Conservation (phyloP, 2,113 vertebrate species). For the Pongo abelii region DNA sequence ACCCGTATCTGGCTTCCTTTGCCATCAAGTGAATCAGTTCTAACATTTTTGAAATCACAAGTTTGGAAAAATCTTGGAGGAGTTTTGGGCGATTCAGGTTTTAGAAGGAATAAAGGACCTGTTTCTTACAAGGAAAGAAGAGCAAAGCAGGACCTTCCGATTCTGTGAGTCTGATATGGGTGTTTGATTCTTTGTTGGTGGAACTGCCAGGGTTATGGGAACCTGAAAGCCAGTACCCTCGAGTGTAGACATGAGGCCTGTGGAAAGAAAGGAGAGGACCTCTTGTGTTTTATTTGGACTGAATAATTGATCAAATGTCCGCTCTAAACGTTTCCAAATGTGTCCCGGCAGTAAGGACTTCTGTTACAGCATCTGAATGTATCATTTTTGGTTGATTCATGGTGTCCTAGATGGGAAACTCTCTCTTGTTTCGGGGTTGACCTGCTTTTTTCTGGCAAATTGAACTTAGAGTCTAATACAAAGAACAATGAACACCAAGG, state of each 20-base stretch:
- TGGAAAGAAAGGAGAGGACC: neutral
- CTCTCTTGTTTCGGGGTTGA: neutral
- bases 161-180: neutral
- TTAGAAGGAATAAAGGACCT: neutral
- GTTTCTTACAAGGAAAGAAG: neutral
- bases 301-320: neutral
- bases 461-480: neutral
- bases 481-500: neutral
- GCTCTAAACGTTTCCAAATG: neutral
- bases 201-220: neutral
- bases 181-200: neutral
- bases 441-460: neutral
- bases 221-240: neutral
- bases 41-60: neutral
- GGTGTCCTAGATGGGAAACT: neutral
- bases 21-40: neutral
- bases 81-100: neutral
- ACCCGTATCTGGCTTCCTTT: conserved; percentile 63
- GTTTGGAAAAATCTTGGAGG: neutral
- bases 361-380: neutral
- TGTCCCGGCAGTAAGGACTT: neutral
- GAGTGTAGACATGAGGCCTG: neutral
- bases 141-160: rapidly evolving
- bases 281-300: neutral
- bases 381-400: neutral